phyloP scores from a whole-genome alignment of 2,113 vertebrate species.

The Puntigrus tetrazona region DNA sequence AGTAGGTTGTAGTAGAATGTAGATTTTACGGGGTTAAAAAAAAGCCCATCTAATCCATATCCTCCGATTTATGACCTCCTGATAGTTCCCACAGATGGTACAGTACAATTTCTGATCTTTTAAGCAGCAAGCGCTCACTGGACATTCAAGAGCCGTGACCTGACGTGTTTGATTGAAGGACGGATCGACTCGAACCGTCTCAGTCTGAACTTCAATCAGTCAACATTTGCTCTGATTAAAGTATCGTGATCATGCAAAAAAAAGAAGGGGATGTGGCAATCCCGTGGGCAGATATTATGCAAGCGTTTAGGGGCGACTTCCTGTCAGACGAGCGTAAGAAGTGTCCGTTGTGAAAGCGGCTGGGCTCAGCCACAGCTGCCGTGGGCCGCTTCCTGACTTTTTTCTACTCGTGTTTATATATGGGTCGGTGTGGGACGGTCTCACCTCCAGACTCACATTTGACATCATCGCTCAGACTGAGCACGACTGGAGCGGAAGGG shows the following conservation, averaged over 20 bases:
- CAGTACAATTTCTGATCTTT: conserved; percentile 23
- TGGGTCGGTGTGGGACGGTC: conserved; percentile 39
- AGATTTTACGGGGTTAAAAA: too few relatives aligned
- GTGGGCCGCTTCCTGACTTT: conserved; percentile 53
- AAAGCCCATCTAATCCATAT: background rate
- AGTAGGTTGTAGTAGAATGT: too few relatives aligned
- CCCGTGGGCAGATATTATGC: background rate
- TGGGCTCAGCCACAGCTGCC: conserved; percentile 22
- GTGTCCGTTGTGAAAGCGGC: conserved; percentile 27
- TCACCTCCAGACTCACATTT: conserved; percentile 37
- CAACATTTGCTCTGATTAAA: conserved; percentile 28
- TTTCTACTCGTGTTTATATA: conserved; percentile 49
- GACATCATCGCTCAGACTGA: conserved; percentile 23
- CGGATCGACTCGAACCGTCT: conserved; percentile 34
- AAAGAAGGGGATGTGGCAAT: background rate
- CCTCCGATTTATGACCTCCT: background rate
- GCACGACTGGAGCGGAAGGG: conserved; percentile 34
- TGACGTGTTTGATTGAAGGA: conserved; percentile 22
- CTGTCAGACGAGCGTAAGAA: conserved; percentile 10
- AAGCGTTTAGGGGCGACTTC: background rate
- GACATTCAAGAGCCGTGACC: conserved; percentile 35
- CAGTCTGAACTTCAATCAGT: conserved; percentile 34
- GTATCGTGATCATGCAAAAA: background rate
- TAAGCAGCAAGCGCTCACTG: too few relatives aligned
- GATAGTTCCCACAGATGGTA: background rate